Evolutionary conservation across 2,113 vertebrate species (phyloP).

Genomic region (Notothenia rossii): DNA sequence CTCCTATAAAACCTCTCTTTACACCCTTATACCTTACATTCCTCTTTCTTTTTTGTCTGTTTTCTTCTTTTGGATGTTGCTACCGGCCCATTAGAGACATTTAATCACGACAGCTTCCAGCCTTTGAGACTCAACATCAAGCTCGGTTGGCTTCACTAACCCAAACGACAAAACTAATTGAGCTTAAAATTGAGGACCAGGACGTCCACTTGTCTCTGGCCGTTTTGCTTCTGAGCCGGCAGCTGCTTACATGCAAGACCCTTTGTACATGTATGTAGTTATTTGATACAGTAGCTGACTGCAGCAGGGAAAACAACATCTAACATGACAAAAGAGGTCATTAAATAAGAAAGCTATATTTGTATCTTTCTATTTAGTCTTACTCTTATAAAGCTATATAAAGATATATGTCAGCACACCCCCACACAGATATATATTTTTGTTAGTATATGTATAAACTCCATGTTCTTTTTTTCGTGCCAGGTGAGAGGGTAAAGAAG

Average conservation of each 20-base stretch:
- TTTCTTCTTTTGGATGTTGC: not conserved
- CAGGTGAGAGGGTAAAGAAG: slow-evolving; percentile 1
- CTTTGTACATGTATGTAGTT: slow-evolving; percentile 1
- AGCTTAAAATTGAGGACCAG: slow-evolving; percentile 53
- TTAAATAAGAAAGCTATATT: not conserved
- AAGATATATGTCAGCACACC: not conserved
- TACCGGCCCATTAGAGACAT: not conserved
- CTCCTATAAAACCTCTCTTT: not conserved
- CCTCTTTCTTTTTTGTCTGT: not conserved
- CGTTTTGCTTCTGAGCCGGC: slow-evolving; percentile 32
- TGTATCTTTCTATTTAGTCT: not conserved
- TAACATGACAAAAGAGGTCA: not conserved
- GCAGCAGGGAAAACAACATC: not conserved
- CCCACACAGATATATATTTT: not conserved
- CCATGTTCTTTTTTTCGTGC: not conserved
- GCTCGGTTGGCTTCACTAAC: slow-evolving; percentile 18
- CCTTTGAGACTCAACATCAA: slow-evolving; percentile 21
- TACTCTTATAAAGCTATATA: too few relatives aligned
- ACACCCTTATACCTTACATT: not conserved
- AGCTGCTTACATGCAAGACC: slow-evolving; percentile 13
- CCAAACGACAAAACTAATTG: slow-evolving; percentile 45
- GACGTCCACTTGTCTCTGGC: slow-evolving; percentile 19
- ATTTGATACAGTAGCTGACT: not conserved
- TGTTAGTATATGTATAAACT: not conserved
- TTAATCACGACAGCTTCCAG: slow-evolving; percentile 3